These are phyloP conservation scores for Belonocnema kinseyi DNA, from an alignment of 1,140 invertebrate species.

Conservation along the genomic window DNA sequence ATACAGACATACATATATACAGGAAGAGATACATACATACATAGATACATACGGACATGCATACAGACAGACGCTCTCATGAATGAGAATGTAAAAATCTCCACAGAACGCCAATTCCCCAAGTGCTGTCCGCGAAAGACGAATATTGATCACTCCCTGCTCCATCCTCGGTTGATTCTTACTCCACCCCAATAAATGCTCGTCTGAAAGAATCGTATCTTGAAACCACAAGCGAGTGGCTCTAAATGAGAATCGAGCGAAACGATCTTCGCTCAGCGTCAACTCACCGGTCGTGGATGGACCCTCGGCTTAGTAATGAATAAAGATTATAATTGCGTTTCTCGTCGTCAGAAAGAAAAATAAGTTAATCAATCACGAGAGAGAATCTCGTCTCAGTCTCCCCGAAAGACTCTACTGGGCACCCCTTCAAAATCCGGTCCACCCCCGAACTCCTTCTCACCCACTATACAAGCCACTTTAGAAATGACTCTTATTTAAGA, in stretches of 20 bases:
- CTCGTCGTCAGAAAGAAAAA: slow-evolving; percentile 65
- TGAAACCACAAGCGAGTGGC: slow-evolving; percentile 71
- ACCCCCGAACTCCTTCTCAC: slow-evolving; percentile 17
- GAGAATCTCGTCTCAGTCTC: slow-evolving; percentile 37
- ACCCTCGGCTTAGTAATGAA: slow-evolving; percentile 69
- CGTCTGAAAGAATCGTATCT: slow-evolving; percentile 72
- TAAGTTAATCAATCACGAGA: slow-evolving; percentile 75
- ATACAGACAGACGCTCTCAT: too few species aligned
- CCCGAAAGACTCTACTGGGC: slow-evolving; percentile 8
- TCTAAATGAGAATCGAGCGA: slow-evolving; percentile 70
- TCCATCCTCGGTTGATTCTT: slow-evolving; percentile 36
- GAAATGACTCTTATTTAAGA: slow-evolving; percentile 17
- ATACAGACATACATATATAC: too few species aligned
- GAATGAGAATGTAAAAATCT: too few species aligned
- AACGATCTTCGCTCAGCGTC: slow-evolving; percentile 54
- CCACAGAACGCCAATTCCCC: not conserved
- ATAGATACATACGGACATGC: too few species aligned
- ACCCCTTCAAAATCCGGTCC: slow-evolving; percentile 22
- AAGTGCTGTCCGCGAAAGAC: slow-evolving; percentile 45
- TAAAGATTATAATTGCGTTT: slow-evolving; percentile 77
- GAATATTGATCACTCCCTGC: slow-evolving; percentile 58
- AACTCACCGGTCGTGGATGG: slow-evolving; percentile 42
- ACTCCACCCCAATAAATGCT: slow-evolving; percentile 6
- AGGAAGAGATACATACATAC: too few species aligned
- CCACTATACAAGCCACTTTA: slow-evolving; percentile 21